Evolutionary conservation across 2,888 invertebrate genomes (phyloP).

Genomic region (Leptopterna dolabrata): DNA sequence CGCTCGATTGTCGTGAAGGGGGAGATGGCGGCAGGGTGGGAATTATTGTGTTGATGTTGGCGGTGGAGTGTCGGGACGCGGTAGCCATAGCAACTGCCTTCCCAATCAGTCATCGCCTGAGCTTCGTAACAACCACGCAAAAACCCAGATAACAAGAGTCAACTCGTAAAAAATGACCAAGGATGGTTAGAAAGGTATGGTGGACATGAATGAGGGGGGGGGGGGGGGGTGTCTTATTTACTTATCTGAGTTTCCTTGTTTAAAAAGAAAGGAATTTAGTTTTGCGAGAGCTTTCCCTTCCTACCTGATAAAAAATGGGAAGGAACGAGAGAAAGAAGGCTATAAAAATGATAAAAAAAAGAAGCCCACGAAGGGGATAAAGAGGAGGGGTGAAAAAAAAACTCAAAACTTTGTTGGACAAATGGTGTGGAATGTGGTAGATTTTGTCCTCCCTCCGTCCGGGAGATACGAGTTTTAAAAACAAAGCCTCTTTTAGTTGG

Average conservation of each 20-base stretch:
- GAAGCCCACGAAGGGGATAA: not conserved
- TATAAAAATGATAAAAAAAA: constrained; percentile 62
- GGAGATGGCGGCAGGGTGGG: not conserved
- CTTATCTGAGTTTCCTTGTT: constrained; percentile 58
- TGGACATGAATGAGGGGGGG: constrained; percentile 3
- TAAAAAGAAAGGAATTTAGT: constrained; percentile 58
- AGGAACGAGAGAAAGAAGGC: constrained; percentile 60
- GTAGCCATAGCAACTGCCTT: not conserved
- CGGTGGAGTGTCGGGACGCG: not conserved
- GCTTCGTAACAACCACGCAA: not conserved
- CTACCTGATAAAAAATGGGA: constrained; percentile 58
- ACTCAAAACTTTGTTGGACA: constrained; percentile 62
- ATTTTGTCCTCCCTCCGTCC: constrained; percentile 26
- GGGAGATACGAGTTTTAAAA: constrained; percentile 48
- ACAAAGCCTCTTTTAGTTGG: constrained; percentile 53
- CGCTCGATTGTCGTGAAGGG: not conserved
- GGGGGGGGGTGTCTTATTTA: constrained; percentile 57
- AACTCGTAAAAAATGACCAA: constrained; percentile 42
- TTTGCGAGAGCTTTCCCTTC: constrained; percentile 30
- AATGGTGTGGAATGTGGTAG: constrained; percentile 62
- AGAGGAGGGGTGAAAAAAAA: constrained; percentile 50
- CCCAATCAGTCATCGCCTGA: not conserved
- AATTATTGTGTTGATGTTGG: not conserved
- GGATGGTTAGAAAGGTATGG: not conserved
- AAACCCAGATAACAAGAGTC: not conserved